Evolutionary conservation across 2,888 invertebrate genomes (phyloP).

Genomic region (Nowickia ferox): DNA sequence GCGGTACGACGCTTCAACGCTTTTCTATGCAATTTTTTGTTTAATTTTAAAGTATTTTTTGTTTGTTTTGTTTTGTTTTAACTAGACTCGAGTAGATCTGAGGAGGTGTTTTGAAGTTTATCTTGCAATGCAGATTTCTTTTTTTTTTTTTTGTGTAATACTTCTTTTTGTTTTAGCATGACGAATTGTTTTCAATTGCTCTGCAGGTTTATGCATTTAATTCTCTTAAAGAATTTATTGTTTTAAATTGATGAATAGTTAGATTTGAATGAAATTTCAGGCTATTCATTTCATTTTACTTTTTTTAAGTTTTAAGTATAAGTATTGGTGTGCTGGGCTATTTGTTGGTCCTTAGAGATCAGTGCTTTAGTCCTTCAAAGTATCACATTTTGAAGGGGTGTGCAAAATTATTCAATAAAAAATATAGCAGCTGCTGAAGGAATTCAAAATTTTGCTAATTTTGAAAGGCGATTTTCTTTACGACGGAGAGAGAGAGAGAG

Average conservation of each 20-base stretch:
- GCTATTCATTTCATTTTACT: slow-evolving; percentile 17
- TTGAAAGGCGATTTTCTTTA: no score
- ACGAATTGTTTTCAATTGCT: slow-evolving; percentile 47
- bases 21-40: slow-evolving; percentile 42
- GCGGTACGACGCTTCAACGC: slow-evolving; percentile 66
- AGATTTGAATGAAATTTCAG: slow-evolving; percentile 59
- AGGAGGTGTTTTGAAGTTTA: slow-evolving; percentile 28
- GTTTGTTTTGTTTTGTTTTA: slow-evolving; percentile 40
- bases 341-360: background rate
- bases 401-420: slow-evolving; percentile 19
- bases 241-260: background rate
- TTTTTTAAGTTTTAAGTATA: background rate
- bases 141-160: slow-evolving; percentile 31
- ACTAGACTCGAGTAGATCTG: slow-evolving; percentile 42
- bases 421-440: slow-evolving; percentile 29
- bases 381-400: background rate
- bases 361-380: background rate
- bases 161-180: slow-evolving; percentile 58
- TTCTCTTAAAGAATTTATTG: slow-evolving; percentile 42
- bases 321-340: background rate
- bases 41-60: slow-evolving; percentile 15
- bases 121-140: slow-evolving; percentile 25
- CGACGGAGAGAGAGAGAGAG: no score
- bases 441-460: background rate
- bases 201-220: slow-evolving; percentile 45